A percentile compares a stretch with the other conserved stretches of the same genome.
Evolutionary conservation across 2,113 vertebrate genomes (phyloP).

Genomic region (Rhinolophus sinicus): DNA sequence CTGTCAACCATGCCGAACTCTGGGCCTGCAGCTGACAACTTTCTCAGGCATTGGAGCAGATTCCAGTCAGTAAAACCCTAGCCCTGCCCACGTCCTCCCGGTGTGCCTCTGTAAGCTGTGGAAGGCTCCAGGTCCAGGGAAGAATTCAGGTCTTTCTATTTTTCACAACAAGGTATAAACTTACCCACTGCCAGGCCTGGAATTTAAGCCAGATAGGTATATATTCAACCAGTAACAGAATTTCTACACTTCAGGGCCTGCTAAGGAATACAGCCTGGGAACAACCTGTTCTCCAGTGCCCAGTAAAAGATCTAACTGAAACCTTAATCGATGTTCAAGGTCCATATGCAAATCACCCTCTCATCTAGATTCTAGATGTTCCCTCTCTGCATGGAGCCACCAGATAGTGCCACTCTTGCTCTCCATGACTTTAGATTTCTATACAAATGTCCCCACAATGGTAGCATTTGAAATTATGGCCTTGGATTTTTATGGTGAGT

Average conservation of each 20-base stretch:
- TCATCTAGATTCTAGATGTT: not conserved
- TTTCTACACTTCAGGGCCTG: not conserved
- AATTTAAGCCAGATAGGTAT: not conserved
- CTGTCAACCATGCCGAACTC: not conserved
- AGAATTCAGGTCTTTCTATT: not conserved
- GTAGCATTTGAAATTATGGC: not conserved
- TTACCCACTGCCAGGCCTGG: not conserved
- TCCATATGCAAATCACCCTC: not conserved
- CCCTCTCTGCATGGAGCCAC: not conserved
- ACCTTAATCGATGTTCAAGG: slow-evolving; percentile 25
- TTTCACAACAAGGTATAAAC: not conserved
- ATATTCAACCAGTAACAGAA: not conserved
- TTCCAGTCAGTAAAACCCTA: not conserved
- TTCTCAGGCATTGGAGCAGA: not conserved
- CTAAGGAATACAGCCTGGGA: not conserved
- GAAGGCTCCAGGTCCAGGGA: not conserved
- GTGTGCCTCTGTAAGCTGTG: not conserved
- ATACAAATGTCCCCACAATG: not conserved
- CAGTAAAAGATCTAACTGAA: not conserved
- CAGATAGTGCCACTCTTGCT: not conserved
- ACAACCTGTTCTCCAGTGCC: not conserved
- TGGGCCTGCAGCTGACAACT: not conserved
- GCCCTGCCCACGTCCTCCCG: not conserved
- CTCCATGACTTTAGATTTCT: not conserved
- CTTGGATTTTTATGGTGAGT: not conserved